Evolutionary conservation across 1,140 invertebrate genomes (phyloP).

Genomic region (Tigriopus japonicus): DNA sequence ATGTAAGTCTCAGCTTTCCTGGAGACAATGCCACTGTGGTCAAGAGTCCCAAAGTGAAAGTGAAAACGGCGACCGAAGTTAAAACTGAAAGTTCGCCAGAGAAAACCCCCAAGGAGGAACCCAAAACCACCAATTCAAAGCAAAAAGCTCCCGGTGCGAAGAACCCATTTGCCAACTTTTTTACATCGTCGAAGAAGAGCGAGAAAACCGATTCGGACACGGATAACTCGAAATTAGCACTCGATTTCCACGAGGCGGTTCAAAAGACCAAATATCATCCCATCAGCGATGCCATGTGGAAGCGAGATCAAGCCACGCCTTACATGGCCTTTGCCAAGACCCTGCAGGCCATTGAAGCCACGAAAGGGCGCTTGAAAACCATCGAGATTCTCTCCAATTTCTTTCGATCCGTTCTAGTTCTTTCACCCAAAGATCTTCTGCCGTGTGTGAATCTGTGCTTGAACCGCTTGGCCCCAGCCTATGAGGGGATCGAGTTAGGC

Average conservation of each 20-base stretch:
- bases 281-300: constrained; percentile 74
- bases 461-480: constrained; percentile 49
- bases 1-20: no score
- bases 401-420: constrained; percentile 70
- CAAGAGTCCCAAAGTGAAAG: no score
- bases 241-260: constrained; percentile 38
- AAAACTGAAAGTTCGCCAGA: no score
- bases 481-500: constrained; percentile 55
- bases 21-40: no score
- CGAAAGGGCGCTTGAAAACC: constrained; percentile 73
- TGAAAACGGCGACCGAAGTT: no score
- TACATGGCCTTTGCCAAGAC: constrained; percentile 80
- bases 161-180: neutral
- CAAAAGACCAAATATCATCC: constrained; percentile 57
- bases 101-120: no score
- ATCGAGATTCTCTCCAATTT: constrained; percentile 86
- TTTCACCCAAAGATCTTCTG: constrained; percentile 71
- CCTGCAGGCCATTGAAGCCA: constrained; percentile 73
- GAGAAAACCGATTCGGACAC: neutral
- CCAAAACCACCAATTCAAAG: no score
- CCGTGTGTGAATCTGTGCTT: constrained; percentile 82
- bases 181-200: neutral
- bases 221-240: neutral
- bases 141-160: no score
- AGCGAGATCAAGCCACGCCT: constrained; percentile 53